A percentile compares a stretch with the other conserved stretches of the same genome.
These are phyloP conservation scores for Hypsibius dujardini DNA, from an alignment of 1,140 invertebrate genomes.

Conservation along the genomic window DNA sequence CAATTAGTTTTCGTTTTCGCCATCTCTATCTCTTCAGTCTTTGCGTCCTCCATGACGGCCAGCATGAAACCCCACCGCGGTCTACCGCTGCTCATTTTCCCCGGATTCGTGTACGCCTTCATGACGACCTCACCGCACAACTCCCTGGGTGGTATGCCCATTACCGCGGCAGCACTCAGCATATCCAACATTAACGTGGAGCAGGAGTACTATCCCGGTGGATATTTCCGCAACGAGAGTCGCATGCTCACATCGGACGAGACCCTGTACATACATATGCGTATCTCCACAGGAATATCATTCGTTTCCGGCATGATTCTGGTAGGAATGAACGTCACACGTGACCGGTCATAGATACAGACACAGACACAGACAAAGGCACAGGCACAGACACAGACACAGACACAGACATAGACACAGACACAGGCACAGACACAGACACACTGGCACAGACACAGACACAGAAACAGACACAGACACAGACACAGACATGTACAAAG, in stretches of 20 bases:
- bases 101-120: neutral
- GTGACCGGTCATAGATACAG: too few species aligned
- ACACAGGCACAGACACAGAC: too few species aligned
- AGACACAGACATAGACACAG: too few species aligned
- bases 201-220: neutral
- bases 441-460: too few species aligned
- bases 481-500: too few species aligned
- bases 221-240: neutral
- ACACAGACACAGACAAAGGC: too few species aligned
- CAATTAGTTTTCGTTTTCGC: too few species aligned
- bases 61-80: neutral
- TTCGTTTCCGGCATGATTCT: neutral
- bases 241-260: neutral
- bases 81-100: neutral
- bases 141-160: slow-evolving; percentile 8
- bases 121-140: slow-evolving; percentile 2
- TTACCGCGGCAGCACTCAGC: neutral
- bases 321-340: neutral
- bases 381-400: too few species aligned
- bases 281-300: neutral
- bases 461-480: too few species aligned
- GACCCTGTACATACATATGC: neutral
- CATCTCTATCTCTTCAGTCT: neutral
- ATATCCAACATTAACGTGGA: neutral
- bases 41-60: slow-evolving; percentile 8